phyloP scores from a whole-genome alignment of 2,888 invertebrate species.

The Agrotis puta region DNA sequence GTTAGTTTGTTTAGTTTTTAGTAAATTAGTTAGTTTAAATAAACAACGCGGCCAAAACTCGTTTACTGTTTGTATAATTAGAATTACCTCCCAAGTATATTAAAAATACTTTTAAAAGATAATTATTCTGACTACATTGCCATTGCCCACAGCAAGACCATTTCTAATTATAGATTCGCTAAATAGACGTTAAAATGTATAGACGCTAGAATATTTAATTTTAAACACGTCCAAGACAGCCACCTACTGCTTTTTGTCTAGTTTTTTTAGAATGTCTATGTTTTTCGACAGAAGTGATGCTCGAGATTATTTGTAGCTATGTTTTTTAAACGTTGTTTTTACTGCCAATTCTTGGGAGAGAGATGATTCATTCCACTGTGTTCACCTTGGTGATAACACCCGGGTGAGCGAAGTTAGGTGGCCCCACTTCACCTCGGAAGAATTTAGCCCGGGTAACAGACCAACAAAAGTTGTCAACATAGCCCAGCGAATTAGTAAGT shows the following conservation, averaged over 20 bases:
- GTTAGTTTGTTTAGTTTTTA: too few relatives aligned
- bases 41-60: background rate
- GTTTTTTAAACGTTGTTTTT: background rate
- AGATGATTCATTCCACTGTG: too few relatives aligned
- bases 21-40: too few relatives aligned
- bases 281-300: background rate
- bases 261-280: background rate
- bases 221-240: background rate
- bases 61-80: background rate
- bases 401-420: too few relatives aligned
- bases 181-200: background rate
- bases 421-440: too few relatives aligned
- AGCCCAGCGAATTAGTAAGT: too few relatives aligned
- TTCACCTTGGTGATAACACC: too few relatives aligned
- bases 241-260: background rate
- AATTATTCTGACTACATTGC: background rate
- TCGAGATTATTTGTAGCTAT: background rate
- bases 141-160: background rate
- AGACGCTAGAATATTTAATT: constrained; percentile 11
- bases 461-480: too few relatives aligned
- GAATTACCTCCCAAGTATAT: background rate
- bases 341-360: too few relatives aligned
- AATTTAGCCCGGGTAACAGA: too few relatives aligned
- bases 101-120: background rate
- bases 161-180: constrained; percentile 17